phyloP scores from a whole-genome alignment of 2,797 vertebrate species.

The Myotis myotis region DNA sequence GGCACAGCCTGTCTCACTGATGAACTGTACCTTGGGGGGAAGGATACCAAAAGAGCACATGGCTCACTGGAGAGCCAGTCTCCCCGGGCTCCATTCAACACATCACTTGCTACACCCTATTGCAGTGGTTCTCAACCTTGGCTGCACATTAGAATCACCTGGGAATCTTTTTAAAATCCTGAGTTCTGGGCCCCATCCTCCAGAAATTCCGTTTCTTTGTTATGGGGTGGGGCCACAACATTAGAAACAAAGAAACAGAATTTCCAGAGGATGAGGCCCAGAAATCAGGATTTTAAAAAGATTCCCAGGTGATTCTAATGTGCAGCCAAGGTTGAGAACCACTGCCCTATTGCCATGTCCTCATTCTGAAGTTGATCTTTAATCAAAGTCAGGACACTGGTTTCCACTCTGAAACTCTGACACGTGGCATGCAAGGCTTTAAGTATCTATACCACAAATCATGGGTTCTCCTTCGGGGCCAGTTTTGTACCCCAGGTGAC shows the following conservation, averaged over 20 bases:
- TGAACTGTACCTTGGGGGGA: fast-evolving
- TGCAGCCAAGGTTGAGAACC: too few species aligned
- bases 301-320: too few species aligned
- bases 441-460: neutral
- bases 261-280: too few species aligned
- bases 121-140: too few species aligned
- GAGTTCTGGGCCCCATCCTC: too few species aligned
- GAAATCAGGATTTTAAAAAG: too few species aligned
- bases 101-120: neutral
- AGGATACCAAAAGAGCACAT: neutral
- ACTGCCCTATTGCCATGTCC: neutral
- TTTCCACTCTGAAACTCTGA: neutral
- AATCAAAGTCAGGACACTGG: neutral
- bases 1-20: neutral
- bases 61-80: neutral
- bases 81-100: too few species aligned
- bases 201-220: too few species aligned
- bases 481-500: neutral
- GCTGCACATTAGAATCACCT: too few species aligned
- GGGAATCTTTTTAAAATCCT: too few species aligned
- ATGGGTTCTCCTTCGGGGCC: neutral
- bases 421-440: neutral
- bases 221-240: too few species aligned
- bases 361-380: neutral
- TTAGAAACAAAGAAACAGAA: too few species aligned